A percentile compares a stretch with the other conserved stretches of the same genome.
Conservation (phyloP, 2,888 invertebrate genomes). For the Tiphia femorata region DNA sequence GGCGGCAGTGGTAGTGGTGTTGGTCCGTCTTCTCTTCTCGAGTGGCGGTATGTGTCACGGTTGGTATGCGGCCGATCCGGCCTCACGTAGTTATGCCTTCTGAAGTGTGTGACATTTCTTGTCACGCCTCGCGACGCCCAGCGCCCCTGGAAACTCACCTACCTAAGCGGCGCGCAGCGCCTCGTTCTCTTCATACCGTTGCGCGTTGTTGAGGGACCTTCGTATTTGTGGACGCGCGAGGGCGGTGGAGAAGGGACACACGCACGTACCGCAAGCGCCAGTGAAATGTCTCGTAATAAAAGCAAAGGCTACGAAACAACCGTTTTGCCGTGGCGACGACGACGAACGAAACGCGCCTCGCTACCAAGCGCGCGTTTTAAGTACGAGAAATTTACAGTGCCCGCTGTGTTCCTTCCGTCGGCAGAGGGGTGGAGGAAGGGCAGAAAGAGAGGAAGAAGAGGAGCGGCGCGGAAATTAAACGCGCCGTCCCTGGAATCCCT, state of each 20-base stretch:
- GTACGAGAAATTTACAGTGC: not conserved
- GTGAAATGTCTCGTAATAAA: constrained; percentile 55
- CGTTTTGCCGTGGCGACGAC: constrained; percentile 35
- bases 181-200: constrained; percentile 18
- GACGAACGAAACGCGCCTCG: constrained; percentile 19
- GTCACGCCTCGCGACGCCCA: constrained; percentile 57
- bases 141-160: constrained; percentile 40
- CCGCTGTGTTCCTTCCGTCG: not conserved
- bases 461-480: constrained; percentile 31
- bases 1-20: no score
- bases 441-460: no score
- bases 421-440: not conserved
- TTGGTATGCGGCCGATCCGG: constrained; percentile 42
- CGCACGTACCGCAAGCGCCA: constrained; percentile 32
- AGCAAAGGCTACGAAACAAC: constrained; percentile 44
- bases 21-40: no score
- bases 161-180: constrained; percentile 31
- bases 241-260: no score
- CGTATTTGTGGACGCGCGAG: no score
- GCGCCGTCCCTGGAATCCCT: constrained; percentile 19
- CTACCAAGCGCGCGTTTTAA: constrained; percentile 29
- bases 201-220: no score
- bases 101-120: constrained; percentile 63
- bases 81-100: constrained; percentile 54
- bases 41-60: constrained; percentile 25